Percentiles rank a stretch among this genome's conserved stretches.
Conservation (phyloP, 2,797 vertebrate genomes). For the Petrocephalus schoutedeni region DNA sequence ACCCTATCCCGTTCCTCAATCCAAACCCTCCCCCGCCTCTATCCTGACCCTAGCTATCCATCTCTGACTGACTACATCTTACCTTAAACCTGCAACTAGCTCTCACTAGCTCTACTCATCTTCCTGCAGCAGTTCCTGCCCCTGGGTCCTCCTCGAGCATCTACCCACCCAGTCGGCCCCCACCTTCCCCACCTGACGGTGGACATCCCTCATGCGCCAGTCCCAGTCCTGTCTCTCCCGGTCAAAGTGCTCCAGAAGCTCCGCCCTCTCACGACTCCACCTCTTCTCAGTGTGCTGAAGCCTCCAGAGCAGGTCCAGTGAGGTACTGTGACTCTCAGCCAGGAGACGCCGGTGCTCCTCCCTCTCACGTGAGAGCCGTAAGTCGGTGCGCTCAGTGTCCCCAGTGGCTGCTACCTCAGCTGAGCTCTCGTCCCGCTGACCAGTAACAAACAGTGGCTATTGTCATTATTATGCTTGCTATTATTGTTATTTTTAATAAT, state of each 20-base stretch:
- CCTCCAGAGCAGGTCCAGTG: constrained; percentile 88
- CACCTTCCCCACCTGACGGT: constrained; percentile 77
- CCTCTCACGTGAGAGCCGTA: constrained; percentile 63
- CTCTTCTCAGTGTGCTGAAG: constrained; percentile 83
- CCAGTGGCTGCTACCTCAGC: constrained; percentile 41
- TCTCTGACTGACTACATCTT: too few species aligned
- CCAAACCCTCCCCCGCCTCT: not conserved
- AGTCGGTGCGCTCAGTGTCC: constrained; percentile 47
- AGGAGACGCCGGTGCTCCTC: constrained; percentile 82
- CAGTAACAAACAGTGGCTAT: not conserved
- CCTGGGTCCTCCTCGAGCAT: not conserved
- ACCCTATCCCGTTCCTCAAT: not conserved
- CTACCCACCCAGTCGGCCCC: constrained; percentile 12
- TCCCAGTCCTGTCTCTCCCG: constrained; percentile 82
- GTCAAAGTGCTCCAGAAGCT: constrained; percentile 78
- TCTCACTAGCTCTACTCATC: too few species aligned
- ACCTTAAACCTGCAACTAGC: too few species aligned
- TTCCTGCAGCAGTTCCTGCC: not conserved
- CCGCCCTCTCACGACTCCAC: constrained; percentile 79
- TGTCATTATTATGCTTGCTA: not conserved
- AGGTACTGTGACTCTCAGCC: constrained; percentile 77
- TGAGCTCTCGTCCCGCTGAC: constrained; percentile 61
- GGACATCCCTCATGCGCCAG: constrained; percentile 73
- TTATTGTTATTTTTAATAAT: not conserved
- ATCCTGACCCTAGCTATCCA: not conserved